A percentile compares a stretch with the other conserved stretches of the same genome.
Evolutionary conservation across 2,113 vertebrate species (phyloP).

Genomic region (Campylomormyrus tamandua): DNA sequence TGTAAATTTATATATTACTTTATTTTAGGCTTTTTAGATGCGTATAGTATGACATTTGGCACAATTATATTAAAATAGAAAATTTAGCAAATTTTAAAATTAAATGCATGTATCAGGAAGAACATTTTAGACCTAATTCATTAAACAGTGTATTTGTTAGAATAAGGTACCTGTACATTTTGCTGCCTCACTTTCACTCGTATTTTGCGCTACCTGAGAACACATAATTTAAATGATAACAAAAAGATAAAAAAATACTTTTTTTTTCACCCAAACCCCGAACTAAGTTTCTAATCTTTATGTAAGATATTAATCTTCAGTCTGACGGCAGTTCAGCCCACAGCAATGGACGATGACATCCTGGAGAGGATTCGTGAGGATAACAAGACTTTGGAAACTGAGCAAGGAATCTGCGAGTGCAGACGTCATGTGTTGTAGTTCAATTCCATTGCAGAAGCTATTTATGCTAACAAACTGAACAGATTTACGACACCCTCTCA

Average conservation of each 20-base stretch:
- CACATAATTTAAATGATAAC: not conserved
- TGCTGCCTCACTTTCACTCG: not conserved
- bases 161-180: not conserved
- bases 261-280: not conserved
- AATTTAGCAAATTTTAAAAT: not conserved
- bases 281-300: not conserved
- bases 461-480: not conserved
- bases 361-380: not conserved
- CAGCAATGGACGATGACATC: not conserved
- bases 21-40: not conserved
- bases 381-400: not conserved
- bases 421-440: not conserved
- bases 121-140: not conserved
- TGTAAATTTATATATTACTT: conserved; percentile 14
- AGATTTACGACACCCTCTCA: not conserved
- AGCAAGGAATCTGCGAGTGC: not conserved
- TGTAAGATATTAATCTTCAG: not conserved
- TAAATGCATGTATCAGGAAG: not conserved
- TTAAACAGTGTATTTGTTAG: not conserved
- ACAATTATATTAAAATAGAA: conserved; percentile 1
- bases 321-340: not conserved
- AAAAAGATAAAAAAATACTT: not conserved
- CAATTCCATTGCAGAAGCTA: not conserved
- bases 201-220: conserved; percentile 3
- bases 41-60: not conserved